These are phyloP conservation scores for Heliconius congener DNA, from an alignment of 1,140 invertebrate species.

Conservation along the genomic window DNA sequence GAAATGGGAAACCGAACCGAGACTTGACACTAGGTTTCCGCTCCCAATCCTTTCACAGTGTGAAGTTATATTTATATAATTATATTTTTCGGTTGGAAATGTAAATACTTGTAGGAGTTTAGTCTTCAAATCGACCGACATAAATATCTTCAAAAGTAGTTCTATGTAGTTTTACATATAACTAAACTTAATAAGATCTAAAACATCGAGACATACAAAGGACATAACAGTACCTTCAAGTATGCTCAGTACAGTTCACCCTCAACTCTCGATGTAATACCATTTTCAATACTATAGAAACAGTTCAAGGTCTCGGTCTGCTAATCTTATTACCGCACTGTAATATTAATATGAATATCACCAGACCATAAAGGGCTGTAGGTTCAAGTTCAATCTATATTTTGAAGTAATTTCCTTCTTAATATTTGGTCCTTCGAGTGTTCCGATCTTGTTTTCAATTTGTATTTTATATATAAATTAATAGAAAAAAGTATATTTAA, in stretches of 20 bases:
- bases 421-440: background rate
- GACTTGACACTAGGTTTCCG: too few relatives aligned
- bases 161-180: background rate
- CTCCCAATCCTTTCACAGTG: too few relatives aligned
- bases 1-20: too few relatives aligned
- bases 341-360: conserved; percentile 9
- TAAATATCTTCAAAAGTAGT: too few relatives aligned
- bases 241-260: background rate
- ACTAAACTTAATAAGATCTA: background rate
- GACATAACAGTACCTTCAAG: background rate
- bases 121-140: too few relatives aligned
- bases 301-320: conserved; percentile 44
- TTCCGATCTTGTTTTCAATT: too few relatives aligned
- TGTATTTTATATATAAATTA: too few relatives aligned
- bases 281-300: conserved; percentile 18
- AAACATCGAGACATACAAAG: background rate
- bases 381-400: background rate
- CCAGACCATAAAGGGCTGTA: background rate
- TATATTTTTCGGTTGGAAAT: too few relatives aligned
- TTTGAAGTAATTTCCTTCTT: background rate
- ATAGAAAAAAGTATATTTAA: too few relatives aligned
- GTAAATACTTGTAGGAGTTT: too few relatives aligned
- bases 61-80: too few relatives aligned
- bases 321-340: conserved; percentile 48
- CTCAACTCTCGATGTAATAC: background rate